These are phyloP conservation scores for Choreutis nemorana DNA, from an alignment of 2,888 invertebrate genomes.

Conservation along the genomic window DNA sequence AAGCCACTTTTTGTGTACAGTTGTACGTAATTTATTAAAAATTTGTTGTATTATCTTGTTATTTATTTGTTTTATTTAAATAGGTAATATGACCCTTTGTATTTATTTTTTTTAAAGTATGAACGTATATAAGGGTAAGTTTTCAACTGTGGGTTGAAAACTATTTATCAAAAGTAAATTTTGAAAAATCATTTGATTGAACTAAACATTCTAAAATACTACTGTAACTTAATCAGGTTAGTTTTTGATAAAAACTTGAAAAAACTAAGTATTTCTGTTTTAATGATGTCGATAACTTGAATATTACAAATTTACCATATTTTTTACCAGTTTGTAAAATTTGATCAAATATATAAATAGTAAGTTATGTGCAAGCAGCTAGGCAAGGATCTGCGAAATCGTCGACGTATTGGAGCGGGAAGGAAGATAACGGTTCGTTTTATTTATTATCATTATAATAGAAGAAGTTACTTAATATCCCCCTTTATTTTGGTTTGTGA, in stretches of 20 bases:
- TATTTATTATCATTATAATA: constrained; percentile 15
- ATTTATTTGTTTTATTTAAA: constrained; percentile 24
- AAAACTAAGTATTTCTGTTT: neutral
- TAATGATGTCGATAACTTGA: too few relatives aligned
- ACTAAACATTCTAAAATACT: too few relatives aligned
- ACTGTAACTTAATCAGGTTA: too few relatives aligned
- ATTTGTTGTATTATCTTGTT: constrained; percentile 30
- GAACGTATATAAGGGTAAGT: too few relatives aligned
- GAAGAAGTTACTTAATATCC: neutral
- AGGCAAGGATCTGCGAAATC: constrained; percentile 58
- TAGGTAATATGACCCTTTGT: too few relatives aligned
- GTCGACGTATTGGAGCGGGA: constrained; percentile 54
- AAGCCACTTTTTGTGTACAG: constrained; percentile 8
- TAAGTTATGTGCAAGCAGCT: constrained; percentile 61
- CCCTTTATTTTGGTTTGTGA: too few relatives aligned
- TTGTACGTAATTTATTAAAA: constrained; percentile 47
- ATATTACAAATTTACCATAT: too few relatives aligned
- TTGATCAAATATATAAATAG: constrained; percentile 23
- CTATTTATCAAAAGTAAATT: too few relatives aligned
- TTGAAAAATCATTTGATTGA: too few relatives aligned
- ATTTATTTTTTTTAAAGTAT: too few relatives aligned
- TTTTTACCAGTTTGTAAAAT: neutral
- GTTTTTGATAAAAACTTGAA: too few relatives aligned
- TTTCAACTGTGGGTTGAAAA: too few relatives aligned
- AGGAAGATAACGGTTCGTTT: constrained; percentile 61